Evolutionary conservation across 1,140 invertebrate genomes (phyloP).

Genomic region (Heliconius nattereri): DNA sequence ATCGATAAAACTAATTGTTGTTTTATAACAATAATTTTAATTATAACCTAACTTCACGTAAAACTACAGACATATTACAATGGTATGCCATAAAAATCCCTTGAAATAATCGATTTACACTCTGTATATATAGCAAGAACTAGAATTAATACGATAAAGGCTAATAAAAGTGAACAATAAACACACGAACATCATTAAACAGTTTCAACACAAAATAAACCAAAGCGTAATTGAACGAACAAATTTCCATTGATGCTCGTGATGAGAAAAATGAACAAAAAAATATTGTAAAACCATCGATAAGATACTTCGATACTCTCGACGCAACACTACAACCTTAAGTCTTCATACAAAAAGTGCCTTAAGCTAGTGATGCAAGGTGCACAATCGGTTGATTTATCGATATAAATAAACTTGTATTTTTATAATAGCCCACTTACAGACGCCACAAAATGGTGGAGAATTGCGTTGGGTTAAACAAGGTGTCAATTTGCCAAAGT

Average conservation of each 20-base stretch:
- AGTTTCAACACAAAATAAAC: slow-evolving; percentile 43
- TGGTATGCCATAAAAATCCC: background rate
- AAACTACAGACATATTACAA: background rate
- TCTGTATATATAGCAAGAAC: background rate
- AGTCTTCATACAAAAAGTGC: slow-evolving; percentile 13
- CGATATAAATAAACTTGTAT: slow-evolving; percentile 51
- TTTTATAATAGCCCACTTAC: slow-evolving; percentile 78
- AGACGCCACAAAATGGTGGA: slow-evolving; percentile 71
- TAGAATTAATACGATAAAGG: slow-evolving; percentile 33
- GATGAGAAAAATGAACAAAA: slow-evolving; percentile 69
- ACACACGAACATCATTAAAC: slow-evolving; percentile 40
- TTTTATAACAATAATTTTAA: background rate
- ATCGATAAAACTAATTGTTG: no score
- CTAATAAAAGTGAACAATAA: slow-evolving; percentile 39
- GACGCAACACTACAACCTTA: slow-evolving; percentile 54
- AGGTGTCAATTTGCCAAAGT: slow-evolving; percentile 80
- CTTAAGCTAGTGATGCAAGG: slow-evolving; percentile 37
- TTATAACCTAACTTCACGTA: background rate
- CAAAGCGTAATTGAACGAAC: slow-evolving; percentile 72
- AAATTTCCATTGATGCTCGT: slow-evolving; percentile 79
- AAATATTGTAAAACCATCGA: slow-evolving; percentile 47
- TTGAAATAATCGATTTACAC: slow-evolving; percentile 1
- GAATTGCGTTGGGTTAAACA: slow-evolving; percentile 74
- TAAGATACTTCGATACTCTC: slow-evolving; percentile 59
- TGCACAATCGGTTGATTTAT: slow-evolving; percentile 35